phyloP scores from a whole-genome alignment of 2,888 invertebrate species.

The Psococerastis gibbosa region DNA sequence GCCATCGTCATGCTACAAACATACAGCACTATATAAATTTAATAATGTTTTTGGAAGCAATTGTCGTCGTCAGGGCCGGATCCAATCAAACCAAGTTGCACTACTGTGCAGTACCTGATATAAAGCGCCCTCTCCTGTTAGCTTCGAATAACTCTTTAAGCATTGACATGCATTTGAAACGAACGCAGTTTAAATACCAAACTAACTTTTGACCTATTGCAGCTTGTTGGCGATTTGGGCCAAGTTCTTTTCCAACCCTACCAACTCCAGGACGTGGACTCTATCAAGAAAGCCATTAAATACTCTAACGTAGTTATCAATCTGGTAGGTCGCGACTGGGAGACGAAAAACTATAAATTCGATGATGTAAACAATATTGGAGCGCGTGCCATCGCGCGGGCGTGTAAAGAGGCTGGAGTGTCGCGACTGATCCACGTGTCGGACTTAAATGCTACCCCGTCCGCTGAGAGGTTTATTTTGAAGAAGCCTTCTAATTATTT shows the following conservation, averaged over 20 bases:
- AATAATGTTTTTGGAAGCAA: too few relatives aligned
- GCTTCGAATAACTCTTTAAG: too few relatives aligned
- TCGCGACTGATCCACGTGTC: conserved; percentile 85
- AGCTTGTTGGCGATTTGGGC: conserved; percentile 83
- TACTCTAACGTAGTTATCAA: conserved; percentile 97
- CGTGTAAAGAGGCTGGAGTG: conserved; percentile 60
- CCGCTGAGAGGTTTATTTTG: conserved; percentile 35
- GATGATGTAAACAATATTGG: conserved; percentile 76
- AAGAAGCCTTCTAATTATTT: conserved; percentile 59
- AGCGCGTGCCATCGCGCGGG: conserved; percentile 60
- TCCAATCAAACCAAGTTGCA: too few relatives aligned
- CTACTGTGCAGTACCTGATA: too few relatives aligned
- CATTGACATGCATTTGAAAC: too few relatives aligned
- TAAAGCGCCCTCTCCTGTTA: too few relatives aligned
- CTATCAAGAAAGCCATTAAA: conserved; percentile 64
- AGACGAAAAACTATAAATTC: conserved; percentile 77
- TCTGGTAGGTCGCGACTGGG: conserved; percentile 76
- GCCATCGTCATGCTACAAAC: too few relatives aligned
- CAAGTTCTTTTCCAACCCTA: conserved; percentile 82
- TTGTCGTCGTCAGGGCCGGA: too few relatives aligned
- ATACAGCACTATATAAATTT: too few relatives aligned
- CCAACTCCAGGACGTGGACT: conserved; percentile 65
- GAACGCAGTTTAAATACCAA: too few relatives aligned
- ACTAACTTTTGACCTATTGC: too few relatives aligned
- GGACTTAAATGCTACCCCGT: conserved; percentile 54